Percentiles rank a stretch among this genome's conserved stretches.
phyloP scores from a whole-genome alignment of 1,140 invertebrate species.

The Bombus pyrosoma region DNA sequence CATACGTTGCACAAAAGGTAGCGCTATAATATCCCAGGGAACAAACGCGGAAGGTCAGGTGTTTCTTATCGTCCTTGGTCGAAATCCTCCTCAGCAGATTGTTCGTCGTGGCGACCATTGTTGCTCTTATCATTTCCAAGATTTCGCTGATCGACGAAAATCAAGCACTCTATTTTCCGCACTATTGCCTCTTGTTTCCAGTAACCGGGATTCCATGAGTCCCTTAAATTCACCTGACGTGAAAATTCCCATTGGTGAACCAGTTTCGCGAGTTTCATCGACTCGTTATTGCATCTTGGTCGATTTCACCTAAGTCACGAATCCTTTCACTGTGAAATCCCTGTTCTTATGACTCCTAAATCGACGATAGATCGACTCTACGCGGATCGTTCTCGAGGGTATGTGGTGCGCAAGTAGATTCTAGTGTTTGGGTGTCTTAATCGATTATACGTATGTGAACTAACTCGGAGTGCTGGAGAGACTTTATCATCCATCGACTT shows the following conservation, averaged over 20 bases:
- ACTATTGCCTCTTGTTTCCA: conserved; percentile 21
- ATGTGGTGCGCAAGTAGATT: too few species aligned
- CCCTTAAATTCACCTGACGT: background rate
- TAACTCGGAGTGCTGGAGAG: background rate
- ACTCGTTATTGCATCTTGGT: background rate
- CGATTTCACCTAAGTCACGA: conserved; percentile 16
- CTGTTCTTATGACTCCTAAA: background rate
- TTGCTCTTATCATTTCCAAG: conserved; percentile 36
- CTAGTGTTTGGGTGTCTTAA: background rate
- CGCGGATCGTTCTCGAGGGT: background rate
- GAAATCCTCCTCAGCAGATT: background rate
- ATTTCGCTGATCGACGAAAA: conserved; percentile 26
- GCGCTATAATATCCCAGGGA: conserved; percentile 27
- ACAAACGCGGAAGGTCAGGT: conserved; percentile 54
- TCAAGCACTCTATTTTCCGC: conserved; percentile 43
- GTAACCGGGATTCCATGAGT: too few species aligned
- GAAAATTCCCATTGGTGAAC: background rate
- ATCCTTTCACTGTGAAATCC: background rate
- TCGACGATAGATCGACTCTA: background rate
- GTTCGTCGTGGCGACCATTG: background rate
- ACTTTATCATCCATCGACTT: background rate
- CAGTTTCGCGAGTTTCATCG: conserved; percentile 8
- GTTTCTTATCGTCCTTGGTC: conserved; percentile 39
- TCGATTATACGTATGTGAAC: background rate
- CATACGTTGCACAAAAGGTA: background rate